Base-by-base conservation (phyloP, 2,888 invertebrate genomes). In the Furcula furcula region DNA sequence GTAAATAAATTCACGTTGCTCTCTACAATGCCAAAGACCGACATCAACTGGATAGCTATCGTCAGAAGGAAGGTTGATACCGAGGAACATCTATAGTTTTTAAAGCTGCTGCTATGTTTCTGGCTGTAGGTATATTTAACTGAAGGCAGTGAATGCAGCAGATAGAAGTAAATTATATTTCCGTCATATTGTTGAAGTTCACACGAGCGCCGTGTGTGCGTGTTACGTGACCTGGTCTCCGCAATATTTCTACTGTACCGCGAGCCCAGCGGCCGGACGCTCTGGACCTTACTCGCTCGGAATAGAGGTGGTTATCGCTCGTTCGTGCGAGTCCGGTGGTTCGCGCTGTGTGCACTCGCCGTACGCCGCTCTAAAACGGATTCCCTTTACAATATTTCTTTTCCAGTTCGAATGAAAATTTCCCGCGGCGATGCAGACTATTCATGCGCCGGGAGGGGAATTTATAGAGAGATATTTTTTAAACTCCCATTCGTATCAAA, bases 341-440 rank as follows among this genome's bases (percentile, higher is more conserved):
- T 15, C 29, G 2, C 25, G 20, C 1, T 19, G 12, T 21, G 18
- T 13, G 18, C 36, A 16, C 26, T 26, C 31, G 23, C 39, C 34
- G 32, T 32, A 30, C 25, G 35, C 36, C 33, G 46, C 55, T 64
- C 54, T 56, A 59, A 61, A 67, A 55, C 56, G 67, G 59, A 61
- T 63, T 59, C 62, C 47, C 53, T 60, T 55, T 57, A 63, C 68
- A 65, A 70, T 70, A 72, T 70, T 70, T 67, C 65, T 68, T 67
- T 72, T 71, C 65, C 67, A 63, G 59, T 64, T 55, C 41, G 61
- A 63, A 64, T 62, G 60, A 59, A 61, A 63, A 63, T 58, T 56
- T 61, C 65, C 58, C 59, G 58, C 60, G 64, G 65, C 67, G 55
- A 51, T 49, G 53, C 54, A 48, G 59, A 66, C 67, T 57, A 62